phyloP scores from a whole-genome alignment of 2,797 vertebrate genomes.

The Gymnodraco acuticeps region DNA sequence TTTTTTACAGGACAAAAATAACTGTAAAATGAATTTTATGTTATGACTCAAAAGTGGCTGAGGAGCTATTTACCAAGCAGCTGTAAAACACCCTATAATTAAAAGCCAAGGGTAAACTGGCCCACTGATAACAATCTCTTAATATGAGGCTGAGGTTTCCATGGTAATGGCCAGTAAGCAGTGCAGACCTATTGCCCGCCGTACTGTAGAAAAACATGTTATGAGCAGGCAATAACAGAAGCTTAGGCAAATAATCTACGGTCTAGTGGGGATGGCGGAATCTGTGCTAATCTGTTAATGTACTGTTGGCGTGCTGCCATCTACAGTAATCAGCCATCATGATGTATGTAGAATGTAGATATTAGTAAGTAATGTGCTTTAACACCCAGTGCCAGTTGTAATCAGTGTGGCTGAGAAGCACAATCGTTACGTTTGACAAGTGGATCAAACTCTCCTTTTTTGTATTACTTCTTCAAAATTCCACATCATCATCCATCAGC shows the following conservation, averaged over 20 bases:
- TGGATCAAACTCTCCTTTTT: slow-evolving; percentile 14
- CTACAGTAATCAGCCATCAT: slow-evolving; percentile 62
- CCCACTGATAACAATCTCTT: slow-evolving; percentile 37
- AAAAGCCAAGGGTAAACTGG: slow-evolving; percentile 35
- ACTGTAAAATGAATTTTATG: slow-evolving; percentile 10
- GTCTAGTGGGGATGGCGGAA: slow-evolving; percentile 43
- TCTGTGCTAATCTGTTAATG: slow-evolving; percentile 75
- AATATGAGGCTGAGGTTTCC: slow-evolving; percentile 16
- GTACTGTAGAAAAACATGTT: slow-evolving; percentile 36
- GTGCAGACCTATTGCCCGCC: slow-evolving; percentile 23
- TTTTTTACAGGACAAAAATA: slow-evolving; percentile 14
- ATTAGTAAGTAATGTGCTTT: slow-evolving; percentile 63
- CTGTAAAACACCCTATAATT: slow-evolving; percentile 35
- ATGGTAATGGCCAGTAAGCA: slow-evolving; percentile 31
- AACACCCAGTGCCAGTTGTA: slow-evolving; percentile 54
- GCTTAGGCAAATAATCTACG: slow-evolving; percentile 73
- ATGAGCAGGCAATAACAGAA: slow-evolving; percentile 47
- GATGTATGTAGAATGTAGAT: slow-evolving; percentile 68
- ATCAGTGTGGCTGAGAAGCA: slow-evolving; percentile 62
- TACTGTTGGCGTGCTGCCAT: slow-evolving; percentile 65
- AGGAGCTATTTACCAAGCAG: slow-evolving; percentile 26
- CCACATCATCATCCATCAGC: slow-evolving; percentile 27
- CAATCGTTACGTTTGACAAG: slow-evolving; percentile 54
- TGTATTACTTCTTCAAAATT: slow-evolving; percentile 13
- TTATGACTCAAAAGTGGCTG: slow-evolving; percentile 13